Conservation (phyloP, 2,113 vertebrate species). For the Pitta sordida region DNA sequence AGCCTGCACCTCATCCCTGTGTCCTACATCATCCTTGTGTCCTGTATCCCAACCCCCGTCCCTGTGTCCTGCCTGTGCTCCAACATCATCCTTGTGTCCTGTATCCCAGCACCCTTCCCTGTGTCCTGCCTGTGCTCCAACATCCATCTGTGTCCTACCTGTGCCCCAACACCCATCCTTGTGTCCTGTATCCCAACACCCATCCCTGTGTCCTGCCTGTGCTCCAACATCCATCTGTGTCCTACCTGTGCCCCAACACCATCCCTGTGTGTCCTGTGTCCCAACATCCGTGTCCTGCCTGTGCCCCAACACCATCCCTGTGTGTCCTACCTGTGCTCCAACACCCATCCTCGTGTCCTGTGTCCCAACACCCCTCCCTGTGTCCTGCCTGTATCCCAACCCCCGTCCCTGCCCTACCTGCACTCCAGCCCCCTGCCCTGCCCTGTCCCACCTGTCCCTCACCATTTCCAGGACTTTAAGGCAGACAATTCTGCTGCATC, state of each 20-base stretch:
- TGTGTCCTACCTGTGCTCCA: no score
- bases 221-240: no score
- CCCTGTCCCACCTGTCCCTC: no score
- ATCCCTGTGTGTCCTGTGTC: no score
- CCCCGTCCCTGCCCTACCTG: background rate
- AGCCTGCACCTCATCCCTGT: no score
- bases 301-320: no score
- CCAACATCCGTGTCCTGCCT: no score
- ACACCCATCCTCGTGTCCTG: background rate
- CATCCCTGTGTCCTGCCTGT: background rate
- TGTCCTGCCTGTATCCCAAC: background rate
- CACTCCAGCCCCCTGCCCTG: background rate
- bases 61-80: no score
- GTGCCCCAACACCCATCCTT: background rate
- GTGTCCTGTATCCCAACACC: background rate
- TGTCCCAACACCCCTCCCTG: background rate
- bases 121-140: background rate
- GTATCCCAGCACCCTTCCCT: background rate
- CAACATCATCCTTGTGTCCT: no score
- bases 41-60: background rate
- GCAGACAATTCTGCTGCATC: constrained; percentile 4
- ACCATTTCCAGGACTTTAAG: background rate
- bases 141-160: background rate
- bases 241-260: no score
- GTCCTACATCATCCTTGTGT: no score